Evolutionary conservation across 2,797 vertebrate genomes (phyloP).

Genomic region (Mus minutoides): DNA sequence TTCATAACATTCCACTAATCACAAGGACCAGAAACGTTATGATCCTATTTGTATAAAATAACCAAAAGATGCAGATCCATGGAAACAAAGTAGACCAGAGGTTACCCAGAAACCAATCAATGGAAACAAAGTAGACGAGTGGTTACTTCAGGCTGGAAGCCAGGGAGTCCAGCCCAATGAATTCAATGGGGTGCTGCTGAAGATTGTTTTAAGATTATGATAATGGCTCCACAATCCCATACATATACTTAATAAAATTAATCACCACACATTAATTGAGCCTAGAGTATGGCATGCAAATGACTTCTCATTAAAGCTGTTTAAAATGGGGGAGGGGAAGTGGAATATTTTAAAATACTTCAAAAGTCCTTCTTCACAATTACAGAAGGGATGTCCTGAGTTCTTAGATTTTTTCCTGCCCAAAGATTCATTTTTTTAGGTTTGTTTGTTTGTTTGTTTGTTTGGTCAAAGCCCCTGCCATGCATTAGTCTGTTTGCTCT

Average conservation of each 20-base stretch:
- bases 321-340: background rate
- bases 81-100: background rate
- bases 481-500: background rate
- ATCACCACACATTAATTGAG: background rate
- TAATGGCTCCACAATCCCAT: background rate
- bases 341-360: background rate
- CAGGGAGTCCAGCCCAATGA: background rate
- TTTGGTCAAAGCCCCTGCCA: background rate
- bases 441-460: no score
- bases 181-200: background rate
- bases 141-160: background rate
- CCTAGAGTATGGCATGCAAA: background rate
- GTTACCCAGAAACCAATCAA: background rate
- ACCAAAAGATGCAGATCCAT: constrained; percentile 26
- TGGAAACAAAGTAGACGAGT: background rate
- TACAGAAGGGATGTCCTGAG: background rate
- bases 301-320: constrained; percentile 15
- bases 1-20: background rate
- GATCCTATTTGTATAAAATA: constrained; percentile 22
- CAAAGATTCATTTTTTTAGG: background rate
- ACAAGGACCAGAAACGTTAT: background rate
- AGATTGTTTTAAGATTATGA: background rate
- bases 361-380: background rate
- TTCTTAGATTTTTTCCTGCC: constrained; percentile 7
- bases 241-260: constrained; percentile 22